Evolutionary conservation across 2,888 invertebrate genomes (phyloP).

Genomic region (Idaea dimidiata): DNA sequence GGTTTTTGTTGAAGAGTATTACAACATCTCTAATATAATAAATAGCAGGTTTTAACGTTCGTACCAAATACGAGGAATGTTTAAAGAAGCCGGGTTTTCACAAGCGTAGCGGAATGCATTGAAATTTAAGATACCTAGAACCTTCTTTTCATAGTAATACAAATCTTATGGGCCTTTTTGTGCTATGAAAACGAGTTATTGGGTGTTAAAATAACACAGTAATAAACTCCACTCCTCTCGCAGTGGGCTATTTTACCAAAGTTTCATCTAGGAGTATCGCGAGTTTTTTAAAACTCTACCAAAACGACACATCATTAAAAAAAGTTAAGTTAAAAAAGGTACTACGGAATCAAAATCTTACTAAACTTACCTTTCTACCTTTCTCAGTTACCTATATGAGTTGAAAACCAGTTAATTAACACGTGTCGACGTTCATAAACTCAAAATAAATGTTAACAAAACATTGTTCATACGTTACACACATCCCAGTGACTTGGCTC

Average conservation of each 20-base stretch:
- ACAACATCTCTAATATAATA: constrained; percentile 4
- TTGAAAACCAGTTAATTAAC: not conserved
- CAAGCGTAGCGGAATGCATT: too few species aligned
- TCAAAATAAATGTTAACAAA: constrained; percentile 22
- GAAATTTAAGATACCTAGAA: too few species aligned
- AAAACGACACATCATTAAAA: too few species aligned
- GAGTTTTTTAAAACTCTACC: too few species aligned
- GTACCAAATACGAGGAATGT: not conserved
- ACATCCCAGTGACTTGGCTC: constrained; percentile 28
- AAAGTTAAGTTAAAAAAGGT: not conserved
- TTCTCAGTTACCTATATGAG: not conserved
- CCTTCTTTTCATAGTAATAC: too few species aligned
- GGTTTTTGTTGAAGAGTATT: constrained; percentile 39
- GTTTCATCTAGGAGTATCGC: too few species aligned
- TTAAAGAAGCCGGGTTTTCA: not conserved
- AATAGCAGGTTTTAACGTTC: not conserved
- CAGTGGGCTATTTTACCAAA: too few species aligned
- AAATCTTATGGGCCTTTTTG: too few species aligned
- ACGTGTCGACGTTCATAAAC: constrained; percentile 2
- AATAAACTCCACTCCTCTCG: too few species aligned
- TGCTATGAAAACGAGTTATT: too few species aligned
- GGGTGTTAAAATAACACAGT: too few species aligned
- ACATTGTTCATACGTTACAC: constrained; percentile 20
- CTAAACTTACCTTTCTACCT: not conserved
- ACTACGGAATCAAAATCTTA: not conserved